Evolutionary conservation across 2,113 vertebrate genomes (phyloP), one percentile per base, ranked within the genome.

Genomic region (Motacilla tschutschensis): DNA sequence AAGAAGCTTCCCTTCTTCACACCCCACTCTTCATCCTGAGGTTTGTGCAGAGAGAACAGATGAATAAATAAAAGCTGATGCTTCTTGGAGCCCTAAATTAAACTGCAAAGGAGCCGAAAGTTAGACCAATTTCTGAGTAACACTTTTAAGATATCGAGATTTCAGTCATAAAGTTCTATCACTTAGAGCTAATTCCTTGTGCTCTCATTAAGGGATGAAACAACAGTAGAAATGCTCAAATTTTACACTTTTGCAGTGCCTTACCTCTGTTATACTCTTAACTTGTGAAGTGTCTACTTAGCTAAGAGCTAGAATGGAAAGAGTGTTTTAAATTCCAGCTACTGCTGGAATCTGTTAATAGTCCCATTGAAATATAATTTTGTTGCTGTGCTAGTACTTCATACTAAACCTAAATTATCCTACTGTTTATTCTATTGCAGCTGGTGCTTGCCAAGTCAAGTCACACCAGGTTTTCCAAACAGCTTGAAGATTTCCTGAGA

Each of bases 21-120:
- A 21, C 3, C 4, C 5, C 12, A 2, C 5, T 29, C 8, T 20
- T 4, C 9, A 26, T 54, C 28, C 12, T 3, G 4, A 51, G 9
- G 17, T 40, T 83, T 64, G 47, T 38, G 28, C 22, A 44, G 38
- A 44, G 46, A 60, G 50, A 79, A 65, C 3, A 70, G 46, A 86
- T 36, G 43, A 85, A 46, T 70, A 77, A 86, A 78, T 75, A 75
- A 82, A 44, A 36, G 5, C n/a, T 69, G 38, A 15, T 83, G 26
- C 80, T 58, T 6, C 14, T 65, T 64, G 57, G 28, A 91, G n/a
- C 17, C 28, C n/a, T 60, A 38, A 81, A 53, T 43, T 41, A 79
- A 46, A 33, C 20, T 1, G 0, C 70, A 88, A 17, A 80, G 21
- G 21, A 89, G 41, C 21, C 46, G 57, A 3, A 79, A 79, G 35